Percentiles rank a stretch among this genome's conserved stretches.
Conservation (phyloP, 2,797 vertebrate genomes). For the Eospalax fontanierii region DNA sequence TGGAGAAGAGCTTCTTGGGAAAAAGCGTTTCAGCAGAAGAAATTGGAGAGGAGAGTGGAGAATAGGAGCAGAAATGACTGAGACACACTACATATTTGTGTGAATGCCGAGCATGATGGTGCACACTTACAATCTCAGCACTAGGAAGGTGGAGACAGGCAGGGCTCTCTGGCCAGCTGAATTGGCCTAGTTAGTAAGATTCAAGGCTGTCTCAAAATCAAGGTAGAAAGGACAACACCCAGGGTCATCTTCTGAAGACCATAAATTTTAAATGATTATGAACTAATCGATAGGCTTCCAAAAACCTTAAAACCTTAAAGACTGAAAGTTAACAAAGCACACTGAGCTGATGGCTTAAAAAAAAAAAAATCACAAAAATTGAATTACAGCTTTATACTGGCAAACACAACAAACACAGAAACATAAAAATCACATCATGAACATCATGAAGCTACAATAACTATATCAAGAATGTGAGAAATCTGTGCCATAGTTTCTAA, state of each 20-base stretch:
- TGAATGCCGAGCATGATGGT: neutral
- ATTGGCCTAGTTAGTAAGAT: neutral
- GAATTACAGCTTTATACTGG: conserved; percentile 48
- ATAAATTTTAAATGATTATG: conserved; percentile 42
- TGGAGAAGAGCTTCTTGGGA: neutral
- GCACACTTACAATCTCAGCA: neutral
- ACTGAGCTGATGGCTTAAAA: neutral
- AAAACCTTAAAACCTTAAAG: conserved; percentile 41
- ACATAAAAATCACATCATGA: conserved; percentile 2
- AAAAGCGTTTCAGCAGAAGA: neutral
- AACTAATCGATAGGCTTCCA: conserved; percentile 25
- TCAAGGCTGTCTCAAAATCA: neutral
- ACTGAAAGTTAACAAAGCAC: conserved; percentile 16
- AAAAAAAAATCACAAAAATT: conserved; percentile 25
- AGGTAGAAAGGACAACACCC: neutral
- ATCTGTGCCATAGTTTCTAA: neutral
- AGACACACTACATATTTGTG: neutral
- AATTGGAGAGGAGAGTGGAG: neutral
- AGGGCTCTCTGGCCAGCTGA: neutral
- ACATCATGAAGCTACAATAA: neutral
- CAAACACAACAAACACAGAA: conserved; percentile 63
- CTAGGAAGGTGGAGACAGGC: neutral
- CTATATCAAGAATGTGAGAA: conserved; percentile 17
- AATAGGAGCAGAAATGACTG: neutral
- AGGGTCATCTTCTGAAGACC: neutral